Conservation (phyloP, 2,797 vertebrate species). For the Odontamblyopus rebecca region DNA sequence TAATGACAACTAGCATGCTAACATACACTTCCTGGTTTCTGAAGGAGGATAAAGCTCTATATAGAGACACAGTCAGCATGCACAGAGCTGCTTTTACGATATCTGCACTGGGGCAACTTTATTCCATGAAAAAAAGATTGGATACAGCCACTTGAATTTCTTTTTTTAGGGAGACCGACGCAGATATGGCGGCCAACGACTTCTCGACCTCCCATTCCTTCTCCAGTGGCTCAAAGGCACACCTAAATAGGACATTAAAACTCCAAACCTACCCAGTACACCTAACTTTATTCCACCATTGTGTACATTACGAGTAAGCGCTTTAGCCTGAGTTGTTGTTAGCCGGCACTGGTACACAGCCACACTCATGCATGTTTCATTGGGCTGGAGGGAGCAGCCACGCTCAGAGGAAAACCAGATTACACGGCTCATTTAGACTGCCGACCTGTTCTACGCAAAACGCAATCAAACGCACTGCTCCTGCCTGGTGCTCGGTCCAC, state of each 20-base stretch:
- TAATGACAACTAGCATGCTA: too few species aligned
- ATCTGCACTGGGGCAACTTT: too few species aligned
- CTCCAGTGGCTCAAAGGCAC: too few species aligned
- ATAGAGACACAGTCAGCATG: too few species aligned
- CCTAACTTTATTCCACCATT: not conserved
- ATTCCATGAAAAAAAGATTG: too few species aligned
- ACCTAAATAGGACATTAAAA: not conserved
- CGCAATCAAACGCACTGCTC: constrained; percentile 24
- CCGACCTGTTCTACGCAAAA: constrained; percentile 43
- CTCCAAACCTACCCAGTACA: not conserved
- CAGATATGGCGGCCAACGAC: not conserved
- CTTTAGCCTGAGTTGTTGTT: not conserved
- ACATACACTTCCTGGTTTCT: too few species aligned
- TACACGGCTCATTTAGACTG: constrained; percentile 60
- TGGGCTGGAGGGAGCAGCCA: constrained; percentile 29
- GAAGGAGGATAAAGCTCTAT: too few species aligned
- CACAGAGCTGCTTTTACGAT: too few species aligned
- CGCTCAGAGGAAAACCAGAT: constrained; percentile 43
- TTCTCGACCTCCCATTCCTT: not conserved
- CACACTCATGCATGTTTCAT: constrained; percentile 65
- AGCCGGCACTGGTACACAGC: constrained; percentile 19
- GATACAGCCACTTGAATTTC: too few species aligned
- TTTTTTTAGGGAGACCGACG: not conserved
- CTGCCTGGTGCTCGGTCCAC: constrained; percentile 25
- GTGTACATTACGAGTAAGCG: not conserved